Evolutionary conservation across 2,797 vertebrate species (phyloP), one percentile per base, ranked within the genome.

Genomic region (Myotis pilosus): DNA sequence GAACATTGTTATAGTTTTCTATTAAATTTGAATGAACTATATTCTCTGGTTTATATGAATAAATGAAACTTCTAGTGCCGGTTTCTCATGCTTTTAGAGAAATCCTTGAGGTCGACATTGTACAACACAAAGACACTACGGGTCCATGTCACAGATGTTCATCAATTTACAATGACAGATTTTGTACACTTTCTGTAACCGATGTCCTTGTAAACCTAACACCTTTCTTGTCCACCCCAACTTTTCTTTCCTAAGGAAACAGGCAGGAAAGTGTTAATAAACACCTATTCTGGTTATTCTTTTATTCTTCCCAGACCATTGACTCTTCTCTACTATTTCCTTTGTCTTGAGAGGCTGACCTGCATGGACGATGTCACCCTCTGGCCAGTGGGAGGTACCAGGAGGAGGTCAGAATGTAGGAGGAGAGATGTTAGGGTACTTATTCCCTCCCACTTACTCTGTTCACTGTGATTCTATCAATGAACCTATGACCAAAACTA

Each of bases 1-100:
- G 96, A 97, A 96, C 87, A 89, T 98, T 97, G 97, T 96, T 96
- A 91, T 96, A 97, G 96, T 95, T 96, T 97, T 96, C 79, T 98
- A 98, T 98, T 97, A 98, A 98, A 97, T 97, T 97, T 98, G 97
- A 98, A 98, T 98, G 98, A 98, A 98, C 97, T 97, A 92, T 94
- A 97, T 97, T 96, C 97, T 98, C 96, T 97, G 97, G 96, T 98
- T 98, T 97, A 98, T 98, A 97, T 98, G 98, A 96, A 94, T 95
- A 92, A 57, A 41, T 4, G 23, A 60, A 44, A 57, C 20, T 38
- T 80, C 20, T 10, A 33, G 41, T 79, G 64, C 49, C 10, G 4
- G 4, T n/a, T 60, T 60, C 12, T 68, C 23, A 80, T 53, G 15
- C 1, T 87, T 89, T 80, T 44, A 87, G 36, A 85, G 82, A 83